phyloP scores from a whole-genome alignment of 2,113 vertebrate genomes.

The Phrynosoma blainvillii region DNA sequence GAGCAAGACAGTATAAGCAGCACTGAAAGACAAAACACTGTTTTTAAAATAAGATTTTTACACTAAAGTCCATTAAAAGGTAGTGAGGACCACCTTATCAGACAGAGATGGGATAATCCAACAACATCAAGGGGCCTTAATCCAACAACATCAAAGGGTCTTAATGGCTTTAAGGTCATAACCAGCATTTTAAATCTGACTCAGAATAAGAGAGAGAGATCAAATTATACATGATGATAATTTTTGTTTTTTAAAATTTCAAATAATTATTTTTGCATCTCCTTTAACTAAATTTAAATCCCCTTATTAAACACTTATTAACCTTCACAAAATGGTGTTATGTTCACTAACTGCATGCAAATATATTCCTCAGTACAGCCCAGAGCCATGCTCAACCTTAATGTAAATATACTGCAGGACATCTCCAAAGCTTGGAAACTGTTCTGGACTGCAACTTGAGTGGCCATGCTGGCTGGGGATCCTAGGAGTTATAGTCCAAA shows the following conservation, averaged over 20 bases:
- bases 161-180: neutral
- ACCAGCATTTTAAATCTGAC: neutral
- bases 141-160: neutral
- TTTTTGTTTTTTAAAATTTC: neutral
- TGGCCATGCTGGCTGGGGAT: no score
- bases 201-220: neutral
- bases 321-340: neutral
- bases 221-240: neutral
- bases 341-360: neutral
- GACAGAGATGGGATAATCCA: neutral
- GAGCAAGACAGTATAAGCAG: no score
- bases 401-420: neutral
- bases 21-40: no score
- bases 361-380: neutral
- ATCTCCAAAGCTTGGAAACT: neutral
- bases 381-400: neutral
- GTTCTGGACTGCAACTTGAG: no score
- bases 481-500: no score
- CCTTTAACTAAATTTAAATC: neutral
- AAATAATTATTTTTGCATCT: neutral
- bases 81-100: no score
- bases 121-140: neutral
- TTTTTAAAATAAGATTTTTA: no score
- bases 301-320: neutral
- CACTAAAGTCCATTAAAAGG: no score